These are phyloP conservation scores for Nerophis lumbriciformis DNA, from an alignment of 2,113 vertebrate genomes.

Conservation along the genomic window DNA sequence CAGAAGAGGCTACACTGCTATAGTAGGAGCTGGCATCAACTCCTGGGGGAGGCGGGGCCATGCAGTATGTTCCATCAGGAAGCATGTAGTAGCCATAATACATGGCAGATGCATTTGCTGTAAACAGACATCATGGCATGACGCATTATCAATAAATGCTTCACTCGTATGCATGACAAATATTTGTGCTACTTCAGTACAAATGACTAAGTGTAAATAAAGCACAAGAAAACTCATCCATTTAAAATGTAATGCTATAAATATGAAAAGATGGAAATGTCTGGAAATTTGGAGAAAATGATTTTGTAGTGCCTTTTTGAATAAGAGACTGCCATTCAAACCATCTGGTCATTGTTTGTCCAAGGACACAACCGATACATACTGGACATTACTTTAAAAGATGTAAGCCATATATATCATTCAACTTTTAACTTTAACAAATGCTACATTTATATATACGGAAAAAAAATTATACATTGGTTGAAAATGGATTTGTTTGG, in stretches of 20 bases:
- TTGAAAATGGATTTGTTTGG: no score
- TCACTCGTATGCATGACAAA: not conserved
- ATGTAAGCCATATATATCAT: no score
- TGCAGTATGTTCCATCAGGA: constrained; percentile 89
- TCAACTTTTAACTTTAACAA: no score
- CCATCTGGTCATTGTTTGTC: not conserved
- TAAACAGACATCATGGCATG: constrained; percentile 5
- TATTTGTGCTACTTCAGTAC: not conserved
- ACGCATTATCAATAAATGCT: not conserved
- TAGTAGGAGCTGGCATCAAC: constrained; percentile 86
- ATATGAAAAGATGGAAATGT: not conserved
- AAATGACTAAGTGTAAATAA: not conserved
- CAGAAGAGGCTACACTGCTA: constrained; percentile 72
- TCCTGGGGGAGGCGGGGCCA: constrained; percentile 88
- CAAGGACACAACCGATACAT: not conserved
- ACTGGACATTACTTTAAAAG: no score
- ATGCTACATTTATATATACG: no score
- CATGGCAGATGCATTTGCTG: constrained; percentile 79
- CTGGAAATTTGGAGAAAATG: not conserved
- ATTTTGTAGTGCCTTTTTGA: not conserved
- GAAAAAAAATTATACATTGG: no score
- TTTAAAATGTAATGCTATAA: not conserved
- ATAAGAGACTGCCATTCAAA: not conserved
- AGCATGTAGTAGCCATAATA: constrained; percentile 98
- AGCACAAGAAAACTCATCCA: not conserved